A percentile compares a stretch with the other conserved stretches of the same genome.
phyloP scores from a whole-genome alignment of 2,113 vertebrate species.

The Lophius piscatorius region DNA sequence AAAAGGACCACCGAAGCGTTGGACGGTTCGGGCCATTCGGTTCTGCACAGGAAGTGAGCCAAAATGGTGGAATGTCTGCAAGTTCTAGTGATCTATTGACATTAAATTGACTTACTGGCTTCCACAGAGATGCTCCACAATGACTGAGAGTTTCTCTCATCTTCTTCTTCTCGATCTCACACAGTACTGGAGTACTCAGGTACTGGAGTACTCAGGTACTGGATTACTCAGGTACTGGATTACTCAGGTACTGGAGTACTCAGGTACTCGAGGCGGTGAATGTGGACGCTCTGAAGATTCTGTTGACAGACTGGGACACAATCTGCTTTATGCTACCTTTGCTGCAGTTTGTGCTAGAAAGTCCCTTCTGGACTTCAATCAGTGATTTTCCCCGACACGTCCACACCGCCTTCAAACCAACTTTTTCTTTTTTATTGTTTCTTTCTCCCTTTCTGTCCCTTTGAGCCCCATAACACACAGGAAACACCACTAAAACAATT shows the following conservation, averaged over 20 bases:
- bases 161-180: constrained; percentile 30
- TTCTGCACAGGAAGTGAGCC: constrained; percentile 6
- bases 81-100: constrained; percentile 39
- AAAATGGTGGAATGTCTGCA: constrained; percentile 35
- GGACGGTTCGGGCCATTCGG: constrained; percentile 6
- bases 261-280: constrained; percentile 30
- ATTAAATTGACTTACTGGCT: constrained; percentile 65
- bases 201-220: constrained; percentile 40
- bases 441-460: constrained; percentile 15
- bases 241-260: constrained; percentile 42
- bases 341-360: constrained; percentile 51
- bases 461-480: constrained; percentile 37
- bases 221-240: constrained; percentile 35
- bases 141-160: constrained; percentile 47
- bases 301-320: constrained; percentile 29
- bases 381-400: constrained; percentile 32
- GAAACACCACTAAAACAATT: constrained; percentile 46
- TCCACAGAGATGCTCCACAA: constrained; percentile 49
- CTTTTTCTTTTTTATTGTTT: constrained; percentile 53
- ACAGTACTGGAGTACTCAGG: constrained; percentile 33
- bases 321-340: constrained; percentile 35
- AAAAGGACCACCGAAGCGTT: constrained; percentile 12
- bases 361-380: constrained; percentile 68
- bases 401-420: constrained; percentile 37
- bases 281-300: constrained; percentile 36